Conservation (phyloP, 2,113 vertebrate species). For the Orcinus orca region DNA sequence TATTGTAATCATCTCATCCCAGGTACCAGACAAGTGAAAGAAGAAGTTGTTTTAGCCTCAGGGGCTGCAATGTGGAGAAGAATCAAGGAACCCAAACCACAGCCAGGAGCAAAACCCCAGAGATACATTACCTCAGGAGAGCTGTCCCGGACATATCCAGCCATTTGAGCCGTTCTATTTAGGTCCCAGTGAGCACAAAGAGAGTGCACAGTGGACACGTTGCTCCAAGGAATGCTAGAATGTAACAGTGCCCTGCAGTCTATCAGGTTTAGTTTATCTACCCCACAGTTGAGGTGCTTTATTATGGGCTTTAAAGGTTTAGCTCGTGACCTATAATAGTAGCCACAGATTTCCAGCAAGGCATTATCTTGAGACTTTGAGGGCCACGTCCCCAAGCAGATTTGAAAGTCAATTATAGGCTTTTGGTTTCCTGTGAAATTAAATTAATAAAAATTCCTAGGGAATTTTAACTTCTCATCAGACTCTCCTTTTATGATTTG, state of each 20-base stretch:
- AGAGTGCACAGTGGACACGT: fast-evolving
- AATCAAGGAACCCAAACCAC: background rate
- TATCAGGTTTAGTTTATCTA: background rate
- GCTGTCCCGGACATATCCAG: background rate
- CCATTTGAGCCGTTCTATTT: background rate
- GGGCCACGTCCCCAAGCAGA: background rate
- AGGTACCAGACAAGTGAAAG: background rate
- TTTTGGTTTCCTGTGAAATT: background rate
- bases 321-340: background rate
- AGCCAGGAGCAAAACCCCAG: background rate
- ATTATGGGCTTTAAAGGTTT: background rate
- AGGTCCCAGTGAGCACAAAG: background rate
- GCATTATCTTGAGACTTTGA: background rate
- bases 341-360: background rate
- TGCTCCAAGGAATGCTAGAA: background rate
- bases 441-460: background rate
- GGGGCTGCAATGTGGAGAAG: background rate
- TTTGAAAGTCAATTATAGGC: background rate
- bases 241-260: background rate
- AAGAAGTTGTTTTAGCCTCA: background rate
- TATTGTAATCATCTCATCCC: background rate
- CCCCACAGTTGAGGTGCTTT: background rate
- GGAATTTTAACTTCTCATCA: background rate
- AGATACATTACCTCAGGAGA: background rate
- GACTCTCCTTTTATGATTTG: background rate